A percentile compares a stretch with the other conserved stretches of the same genome.
These are phyloP conservation scores for Mycteria americana DNA, from an alignment of 2,797 vertebrate species.

Conservation along the genomic window DNA sequence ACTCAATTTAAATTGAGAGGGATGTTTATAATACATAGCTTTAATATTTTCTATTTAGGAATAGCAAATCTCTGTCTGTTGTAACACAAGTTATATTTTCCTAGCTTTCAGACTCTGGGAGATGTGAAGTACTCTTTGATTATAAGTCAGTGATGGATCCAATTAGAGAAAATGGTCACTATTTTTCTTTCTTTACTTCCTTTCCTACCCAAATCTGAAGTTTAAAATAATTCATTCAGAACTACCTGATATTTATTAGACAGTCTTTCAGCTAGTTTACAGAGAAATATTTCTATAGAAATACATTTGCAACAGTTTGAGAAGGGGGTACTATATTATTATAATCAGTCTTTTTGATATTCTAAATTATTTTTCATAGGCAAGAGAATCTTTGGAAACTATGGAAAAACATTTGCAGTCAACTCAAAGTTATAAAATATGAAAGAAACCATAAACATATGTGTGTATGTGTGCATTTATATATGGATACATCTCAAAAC, in stretches of 20 bases:
- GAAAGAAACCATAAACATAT: fast-evolving
- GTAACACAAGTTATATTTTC: background rate
- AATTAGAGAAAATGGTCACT: background rate
- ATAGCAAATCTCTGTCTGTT: background rate
- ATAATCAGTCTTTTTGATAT: background rate
- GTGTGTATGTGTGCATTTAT: background rate
- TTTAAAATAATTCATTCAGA: background rate
- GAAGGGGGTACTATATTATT: background rate
- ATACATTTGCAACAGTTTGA: background rate
- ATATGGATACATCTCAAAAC: background rate
- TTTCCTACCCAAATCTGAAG: background rate
- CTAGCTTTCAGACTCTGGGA: background rate
- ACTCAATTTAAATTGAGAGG: background rate
- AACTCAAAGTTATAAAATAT: background rate
- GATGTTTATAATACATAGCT: background rate
- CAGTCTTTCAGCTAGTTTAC: background rate
- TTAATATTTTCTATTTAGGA: background rate
- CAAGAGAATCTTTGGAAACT: background rate
- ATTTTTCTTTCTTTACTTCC: background rate
- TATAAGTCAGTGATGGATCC: background rate
- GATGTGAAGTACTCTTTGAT: background rate
- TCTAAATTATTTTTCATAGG: background rate
- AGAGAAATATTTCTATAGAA: background rate
- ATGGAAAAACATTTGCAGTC: background rate
- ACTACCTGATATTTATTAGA: background rate